Evolutionary conservation across 2,888 invertebrate species (phyloP), one percentile per base, ranked within the genome.

Genomic region (Himalopsyche japonica): DNA sequence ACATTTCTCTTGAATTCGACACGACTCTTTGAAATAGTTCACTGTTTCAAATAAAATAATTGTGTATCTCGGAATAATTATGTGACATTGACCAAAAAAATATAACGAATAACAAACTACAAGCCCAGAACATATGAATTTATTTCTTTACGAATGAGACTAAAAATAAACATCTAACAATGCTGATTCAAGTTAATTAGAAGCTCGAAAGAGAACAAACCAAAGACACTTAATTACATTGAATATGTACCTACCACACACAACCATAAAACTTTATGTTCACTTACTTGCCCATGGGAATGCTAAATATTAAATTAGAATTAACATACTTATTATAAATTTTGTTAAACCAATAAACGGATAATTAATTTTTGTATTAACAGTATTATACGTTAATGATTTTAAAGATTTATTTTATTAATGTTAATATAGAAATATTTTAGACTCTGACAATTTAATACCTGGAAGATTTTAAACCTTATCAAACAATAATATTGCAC

Each of bases 231-330:
- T 30, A 70, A 27, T 70, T 70, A 70, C 70, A 70, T 27, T 70
- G 30, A 70, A 70, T 70, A 70, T 70, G 27, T 70, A 70, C 70
- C 70, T 70, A 70, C 70, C 70, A 70, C 70, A 70, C 70, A 70
- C 70, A 70, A 70, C 70, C 70, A 30, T 70, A 70, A 70, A 70
- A 70, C 30, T 70, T 70, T 70, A 70, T 70, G 30, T 70, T 70
- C 70, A 70, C 70, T 70, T 70, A 70, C 70, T 70, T 70, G 70
- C 70, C 70, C 70, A 70, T 70, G 70, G 70, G 70, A 70, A 70
- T 70, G 70, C 70, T 70, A 70, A 70, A 70, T 70, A 70, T 70
- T 70, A 70, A 70, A 70, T 70, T 30, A 30, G 70, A 70, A 70
- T 70, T 70, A 70, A 70, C 70, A 70, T 70, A 70, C 27, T 27